Conservation (phyloP, 2,888 invertebrate genomes). For the Sphaerophoria rueppellii region DNA sequence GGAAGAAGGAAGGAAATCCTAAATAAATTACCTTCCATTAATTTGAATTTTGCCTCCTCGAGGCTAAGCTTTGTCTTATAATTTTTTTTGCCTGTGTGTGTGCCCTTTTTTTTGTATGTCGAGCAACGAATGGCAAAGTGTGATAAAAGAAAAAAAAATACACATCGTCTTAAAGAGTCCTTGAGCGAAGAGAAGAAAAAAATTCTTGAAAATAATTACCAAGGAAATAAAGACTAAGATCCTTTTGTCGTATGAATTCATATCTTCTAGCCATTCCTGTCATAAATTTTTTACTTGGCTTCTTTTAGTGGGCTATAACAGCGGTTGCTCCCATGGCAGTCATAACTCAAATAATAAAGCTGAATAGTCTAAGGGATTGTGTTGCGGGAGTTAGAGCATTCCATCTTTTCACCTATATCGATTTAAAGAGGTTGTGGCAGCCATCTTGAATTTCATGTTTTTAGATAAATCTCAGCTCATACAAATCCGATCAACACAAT, state of each 20-base stretch:
- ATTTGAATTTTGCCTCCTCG: constrained; percentile 41
- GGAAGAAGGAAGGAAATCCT: constrained; percentile 39
- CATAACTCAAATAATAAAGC: background rate
- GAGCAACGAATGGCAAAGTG: constrained; percentile 28
- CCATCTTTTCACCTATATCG: too few relatives aligned
- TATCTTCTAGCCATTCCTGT: constrained; percentile 44
- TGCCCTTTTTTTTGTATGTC: background rate
- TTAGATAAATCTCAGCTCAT: background rate
- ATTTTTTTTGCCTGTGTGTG: background rate
- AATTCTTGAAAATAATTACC: constrained; percentile 33
- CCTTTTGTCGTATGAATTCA: constrained; percentile 38
- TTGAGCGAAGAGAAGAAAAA: constrained; percentile 21
- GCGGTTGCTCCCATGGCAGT: background rate
- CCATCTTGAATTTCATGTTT: background rate
- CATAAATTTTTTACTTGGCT: constrained; percentile 59
- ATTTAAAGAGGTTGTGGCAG: background rate
- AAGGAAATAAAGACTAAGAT: constrained; percentile 36
- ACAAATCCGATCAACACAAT: too few relatives aligned
- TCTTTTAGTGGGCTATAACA: background rate
- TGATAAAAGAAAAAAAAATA: constrained; percentile 52
- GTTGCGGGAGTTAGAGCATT: background rate
- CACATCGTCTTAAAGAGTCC: constrained; percentile 22
- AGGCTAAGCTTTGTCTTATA: constrained; percentile 20
- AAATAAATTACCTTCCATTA: constrained; percentile 69
- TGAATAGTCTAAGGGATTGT: background rate